Evolutionary conservation across 2,113 vertebrate genomes (phyloP).

Genomic region (Arothron firmamentum): DNA sequence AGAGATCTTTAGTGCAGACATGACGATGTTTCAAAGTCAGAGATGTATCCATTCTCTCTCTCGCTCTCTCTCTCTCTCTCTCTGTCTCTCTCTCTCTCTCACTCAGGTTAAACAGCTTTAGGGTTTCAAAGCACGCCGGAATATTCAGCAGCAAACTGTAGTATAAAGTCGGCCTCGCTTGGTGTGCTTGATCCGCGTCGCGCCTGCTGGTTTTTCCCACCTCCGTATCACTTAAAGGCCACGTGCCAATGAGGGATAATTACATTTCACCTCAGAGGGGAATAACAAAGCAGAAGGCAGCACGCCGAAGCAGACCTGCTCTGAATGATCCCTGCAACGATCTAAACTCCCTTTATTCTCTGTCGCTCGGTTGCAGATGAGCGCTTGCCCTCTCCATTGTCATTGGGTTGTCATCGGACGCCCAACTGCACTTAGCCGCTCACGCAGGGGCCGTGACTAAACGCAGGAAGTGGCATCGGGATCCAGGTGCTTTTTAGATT

Average conservation of each 20-base stretch:
- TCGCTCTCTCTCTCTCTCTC: too few relatives aligned
- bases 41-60: slow-evolving; percentile 29
- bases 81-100: slow-evolving; percentile 5
- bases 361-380: slow-evolving; percentile 44
- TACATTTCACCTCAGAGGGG: slow-evolving; percentile 47
- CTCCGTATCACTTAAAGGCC: slow-evolving; percentile 40
- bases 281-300: slow-evolving; percentile 37
- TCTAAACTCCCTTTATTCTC: slow-evolving; percentile 19
- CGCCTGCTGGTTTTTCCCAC: slow-evolving; percentile 54
- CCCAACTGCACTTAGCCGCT: slow-evolving; percentile 50
- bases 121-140: slow-evolving; percentile 49
- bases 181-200: slow-evolving; percentile 43
- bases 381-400: slow-evolving; percentile 5
- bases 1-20: slow-evolving; percentile 50
- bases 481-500: slow-evolving; percentile 49
- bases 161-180: slow-evolving; percentile 36
- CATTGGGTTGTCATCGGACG: slow-evolving; percentile 45
- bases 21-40: slow-evolving; percentile 42
- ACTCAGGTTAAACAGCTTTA: slow-evolving; percentile 45
- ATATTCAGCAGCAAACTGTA: slow-evolving; percentile 52
- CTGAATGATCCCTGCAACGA: slow-evolving; percentile 16
- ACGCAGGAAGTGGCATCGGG: slow-evolving; percentile 35
- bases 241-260: slow-evolving; percentile 49
- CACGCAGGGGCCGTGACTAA: slow-evolving; percentile 37
- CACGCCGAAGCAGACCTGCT: slow-evolving; percentile 7